Evolutionary conservation across 1,140 invertebrate genomes (phyloP), one percentile per base, ranked within the genome.

Genomic region (Araneus ventricosus): DNA sequence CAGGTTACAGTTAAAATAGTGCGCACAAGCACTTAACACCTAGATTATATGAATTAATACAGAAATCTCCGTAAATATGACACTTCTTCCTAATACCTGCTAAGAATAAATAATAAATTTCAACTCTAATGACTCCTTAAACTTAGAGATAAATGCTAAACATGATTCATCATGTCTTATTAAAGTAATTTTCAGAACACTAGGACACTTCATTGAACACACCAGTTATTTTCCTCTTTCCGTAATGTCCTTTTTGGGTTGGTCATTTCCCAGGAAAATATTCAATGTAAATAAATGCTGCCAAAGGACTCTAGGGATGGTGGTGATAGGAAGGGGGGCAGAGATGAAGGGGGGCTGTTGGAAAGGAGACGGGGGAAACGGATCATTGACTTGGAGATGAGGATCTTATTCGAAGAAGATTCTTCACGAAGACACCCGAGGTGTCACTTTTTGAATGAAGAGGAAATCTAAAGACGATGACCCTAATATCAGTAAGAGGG

Each of bases 361-460:
- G 27, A 37, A 37, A 34, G 27, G 10, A 30, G 63, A 17, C 17
- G 30, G 67, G 59, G 59, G 59, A 63, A 63, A 34, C 39, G 75
- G 75, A 39, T 37, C 85, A 87, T 87, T 87, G 85, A 87, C 85
- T 87, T 87, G 85, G 85, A 87, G 85, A 87, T 87, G 85, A 87
- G 85, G 8, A 87, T 57, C 45, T 84, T 30, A 84, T 52, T 52
- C 39, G 82, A 52, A 24, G 82, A 24, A 84, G 80, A 84, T 57
- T 24, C 45, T 84, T 84, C 41, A 27, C 7, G 80, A 41, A 84
- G 30, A 75, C 70, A 75, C 30, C 70, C 70, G 30, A 27, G 30
- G 70, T 84, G 39, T 84, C 82, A 84, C 39, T 24, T 22, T 20
- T 30, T 52, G 37, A 27, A 52, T 57, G 82, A 75, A 75, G 20